Evolutionary conservation across 2,888 invertebrate species (phyloP), one percentile per base, ranked within the genome.

Genomic region (Oxystoma pomonae): DNA sequence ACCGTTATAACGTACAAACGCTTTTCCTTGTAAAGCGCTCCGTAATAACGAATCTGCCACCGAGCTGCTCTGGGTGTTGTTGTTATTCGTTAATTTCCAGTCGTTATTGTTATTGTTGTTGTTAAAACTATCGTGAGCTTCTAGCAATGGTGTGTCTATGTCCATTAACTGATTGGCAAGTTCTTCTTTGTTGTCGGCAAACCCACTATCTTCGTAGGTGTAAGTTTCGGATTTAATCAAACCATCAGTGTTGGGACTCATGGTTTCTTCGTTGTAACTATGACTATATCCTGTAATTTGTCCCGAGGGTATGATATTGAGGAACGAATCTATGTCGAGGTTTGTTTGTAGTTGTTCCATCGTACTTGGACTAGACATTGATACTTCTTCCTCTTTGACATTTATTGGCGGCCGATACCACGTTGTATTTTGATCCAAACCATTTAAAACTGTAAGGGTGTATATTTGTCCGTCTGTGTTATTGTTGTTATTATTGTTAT

Each of bases 61-160:
- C 2, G 82, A 80, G 55, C 77, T 76, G 63, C 69, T 72, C 51
- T 66, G 53, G 16, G 60, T 60, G 21, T 60, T 60, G 75, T 90
- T 91, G 79, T 90, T 90, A 74, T 90, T 91, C 78, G 90, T 88
- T 76, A 91, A 88, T 62, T 89, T 88, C 76, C 90, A 84, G 77
- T 90, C 90, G 90, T 91, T 91, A n/a, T n/a, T n/a, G 78, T 92
- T 91, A 78, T 92, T 91, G 78, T 91, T 91, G 76, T 91, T 91
- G 73, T 90, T 87, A 80, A 83, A 84, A 69, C 72, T 79, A 68
- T 80, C 81, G 67, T 80, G 81, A 1, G 80, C 85, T 84, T 82
- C 86, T 77, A 86, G 76, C 73, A 86, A 76, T 16, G 85, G 84
- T 60, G 85, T 83, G 64, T 82, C 83, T 60, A 86, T 80, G 3